Evolutionary conservation across 2,113 vertebrate species (phyloP).

Genomic region (Verasper variegatus): DNA sequence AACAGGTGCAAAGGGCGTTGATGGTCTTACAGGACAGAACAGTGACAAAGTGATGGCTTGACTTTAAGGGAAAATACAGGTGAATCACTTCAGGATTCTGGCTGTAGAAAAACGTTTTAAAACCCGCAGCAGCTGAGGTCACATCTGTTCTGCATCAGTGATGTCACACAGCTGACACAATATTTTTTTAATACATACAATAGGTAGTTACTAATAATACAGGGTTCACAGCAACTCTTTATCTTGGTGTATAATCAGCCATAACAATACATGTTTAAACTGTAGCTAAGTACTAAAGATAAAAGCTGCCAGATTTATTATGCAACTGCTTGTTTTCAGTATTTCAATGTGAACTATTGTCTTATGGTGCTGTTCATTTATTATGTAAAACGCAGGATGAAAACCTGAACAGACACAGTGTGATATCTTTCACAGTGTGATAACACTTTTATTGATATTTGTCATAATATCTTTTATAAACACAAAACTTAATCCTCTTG

Average conservation of each 20-base stretch:
- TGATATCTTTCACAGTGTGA: background rate
- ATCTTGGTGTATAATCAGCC: background rate
- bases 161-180: too few species aligned
- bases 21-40: background rate
- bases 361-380: background rate
- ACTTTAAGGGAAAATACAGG: background rate
- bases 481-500: background rate
- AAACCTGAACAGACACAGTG: background rate
- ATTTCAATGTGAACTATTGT: too few species aligned
- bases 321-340: background rate
- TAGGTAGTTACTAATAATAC: too few species aligned
- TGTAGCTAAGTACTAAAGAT: background rate
- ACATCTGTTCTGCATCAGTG: too few species aligned
- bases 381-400: background rate
- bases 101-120: background rate
- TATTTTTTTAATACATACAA: too few species aligned
- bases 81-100: background rate
- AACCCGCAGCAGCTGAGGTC: too few species aligned
- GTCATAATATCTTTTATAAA: background rate
- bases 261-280: background rate
- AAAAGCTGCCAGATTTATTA: background rate
- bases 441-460: constrained; percentile 1
- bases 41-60: background rate
- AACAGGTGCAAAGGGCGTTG: background rate
- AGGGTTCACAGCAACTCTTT: too few species aligned